A percentile compares a stretch with the other conserved stretches of the same genome.
These are phyloP conservation scores for Brachionus koreanus DNA, from an alignment of 1,140 invertebrate genomes.

Conservation along the genomic window DNA sequence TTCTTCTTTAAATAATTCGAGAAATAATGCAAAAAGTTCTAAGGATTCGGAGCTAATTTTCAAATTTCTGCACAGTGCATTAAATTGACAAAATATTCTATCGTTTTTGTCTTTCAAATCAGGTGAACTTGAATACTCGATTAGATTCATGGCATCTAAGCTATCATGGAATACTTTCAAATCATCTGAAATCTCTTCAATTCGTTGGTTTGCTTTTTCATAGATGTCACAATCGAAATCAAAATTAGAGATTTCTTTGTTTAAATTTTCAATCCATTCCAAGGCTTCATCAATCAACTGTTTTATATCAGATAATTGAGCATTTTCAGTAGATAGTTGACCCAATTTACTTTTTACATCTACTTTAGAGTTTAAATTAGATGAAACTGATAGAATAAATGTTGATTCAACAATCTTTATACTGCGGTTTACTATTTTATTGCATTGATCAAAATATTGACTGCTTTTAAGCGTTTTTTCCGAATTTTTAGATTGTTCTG, in stretches of 20 bases:
- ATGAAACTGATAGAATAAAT: not conserved
- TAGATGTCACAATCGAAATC: not conserved
- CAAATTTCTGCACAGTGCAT: not conserved
- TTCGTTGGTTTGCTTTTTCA: not conserved
- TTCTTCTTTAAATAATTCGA: not conserved
- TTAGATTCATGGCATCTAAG: not conserved
- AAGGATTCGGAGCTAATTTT: not conserved
- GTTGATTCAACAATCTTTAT: not conserved
- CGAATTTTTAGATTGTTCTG: not conserved
- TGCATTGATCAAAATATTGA: not conserved
- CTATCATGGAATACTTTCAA: not conserved
- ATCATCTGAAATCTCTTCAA: not conserved
- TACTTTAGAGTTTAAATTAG: not conserved
- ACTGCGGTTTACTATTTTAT: not conserved
- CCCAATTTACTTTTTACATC: not conserved
- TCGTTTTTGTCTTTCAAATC: not conserved
- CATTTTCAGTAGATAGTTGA: not conserved
- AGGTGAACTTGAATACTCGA: not conserved
- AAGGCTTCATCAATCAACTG: not conserved
- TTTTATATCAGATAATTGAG: not conserved
- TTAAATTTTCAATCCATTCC: not conserved
- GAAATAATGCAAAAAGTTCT: not conserved
- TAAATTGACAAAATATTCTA: not conserved
- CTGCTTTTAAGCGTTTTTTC: not conserved
- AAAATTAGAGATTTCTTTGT: not conserved